A percentile compares a stretch with the other conserved stretches of the same genome.
These are phyloP conservation scores for Aporophyla nigra DNA, from an alignment of 2,888 invertebrate species.

Conservation along the genomic window DNA sequence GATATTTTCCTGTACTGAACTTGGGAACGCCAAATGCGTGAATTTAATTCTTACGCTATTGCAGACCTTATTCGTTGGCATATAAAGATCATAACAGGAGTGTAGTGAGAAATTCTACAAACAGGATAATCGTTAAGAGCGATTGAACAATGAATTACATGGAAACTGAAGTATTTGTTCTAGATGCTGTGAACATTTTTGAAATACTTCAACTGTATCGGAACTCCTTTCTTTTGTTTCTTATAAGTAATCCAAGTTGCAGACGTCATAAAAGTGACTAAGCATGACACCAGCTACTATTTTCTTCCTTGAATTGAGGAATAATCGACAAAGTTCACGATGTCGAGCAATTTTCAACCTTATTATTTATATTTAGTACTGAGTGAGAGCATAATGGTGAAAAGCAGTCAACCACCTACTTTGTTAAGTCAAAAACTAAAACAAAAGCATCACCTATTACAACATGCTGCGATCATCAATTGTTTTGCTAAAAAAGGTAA, in stretches of 20 bases:
- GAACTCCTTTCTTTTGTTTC: conserved; percentile 21
- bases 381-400: neutral
- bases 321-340: neutral
- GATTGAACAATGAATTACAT: conserved; percentile 42
- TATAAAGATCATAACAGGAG: conserved; percentile 21
- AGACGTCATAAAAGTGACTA: conserved; percentile 18
- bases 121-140: conserved; percentile 56
- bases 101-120: conserved; percentile 5
- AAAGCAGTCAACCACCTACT: neutral
- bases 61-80: neutral
- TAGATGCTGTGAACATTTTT: conserved; percentile 20
- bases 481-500: neutral
- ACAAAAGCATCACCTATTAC: neutral
- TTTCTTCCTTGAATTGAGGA: neutral
- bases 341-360: neutral
- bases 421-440: neutral
- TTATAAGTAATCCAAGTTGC: conserved; percentile 5
- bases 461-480: neutral
- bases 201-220: neutral
- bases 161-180: conserved; percentile 33
- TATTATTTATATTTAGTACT: neutral
- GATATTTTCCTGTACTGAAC: conserved; percentile 56
- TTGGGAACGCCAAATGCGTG: conserved; percentile 46
- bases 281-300: neutral
- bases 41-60: neutral